phyloP scores from a whole-genome alignment of 2,888 invertebrate species.

The Acanthosepion esculentum region DNA sequence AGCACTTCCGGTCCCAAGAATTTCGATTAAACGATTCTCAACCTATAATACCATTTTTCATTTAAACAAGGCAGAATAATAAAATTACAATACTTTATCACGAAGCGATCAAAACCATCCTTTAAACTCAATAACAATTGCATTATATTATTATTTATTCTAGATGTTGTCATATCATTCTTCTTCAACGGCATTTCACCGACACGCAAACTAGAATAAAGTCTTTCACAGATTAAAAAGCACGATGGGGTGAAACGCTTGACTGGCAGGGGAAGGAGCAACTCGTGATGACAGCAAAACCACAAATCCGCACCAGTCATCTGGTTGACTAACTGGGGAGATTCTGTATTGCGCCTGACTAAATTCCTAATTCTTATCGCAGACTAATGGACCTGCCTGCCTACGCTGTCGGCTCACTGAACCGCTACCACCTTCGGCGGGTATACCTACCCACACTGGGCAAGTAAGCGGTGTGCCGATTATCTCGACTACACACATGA shows the following conservation, averaged over 20 bases:
- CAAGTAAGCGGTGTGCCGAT: not conserved
- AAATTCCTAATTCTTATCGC: not conserved
- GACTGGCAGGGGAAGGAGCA: not conserved
- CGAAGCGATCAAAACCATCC: no score
- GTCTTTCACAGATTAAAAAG: not conserved
- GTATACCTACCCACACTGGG: not conserved
- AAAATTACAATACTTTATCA: no score
- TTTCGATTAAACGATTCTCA: no score
- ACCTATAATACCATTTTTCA: no score
- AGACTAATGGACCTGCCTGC: not conserved
- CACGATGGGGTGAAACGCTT: not conserved
- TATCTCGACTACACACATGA: not conserved
- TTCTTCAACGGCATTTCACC: not conserved
- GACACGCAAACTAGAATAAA: not conserved
- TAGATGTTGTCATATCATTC: not conserved
- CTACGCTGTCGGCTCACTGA: not conserved
- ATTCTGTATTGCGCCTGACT: not conserved
- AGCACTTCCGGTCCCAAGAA: no score
- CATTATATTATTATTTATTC: not conserved
- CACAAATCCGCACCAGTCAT: not conserved
- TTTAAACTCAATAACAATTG: not conserved
- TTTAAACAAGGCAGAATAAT: no score
- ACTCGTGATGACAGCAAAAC: not conserved
- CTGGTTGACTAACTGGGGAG: not conserved
- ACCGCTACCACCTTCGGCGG: not conserved